phyloP scores from a whole-genome alignment of 1,140 invertebrate genomes.

The Lycorma delicatula region DNA sequence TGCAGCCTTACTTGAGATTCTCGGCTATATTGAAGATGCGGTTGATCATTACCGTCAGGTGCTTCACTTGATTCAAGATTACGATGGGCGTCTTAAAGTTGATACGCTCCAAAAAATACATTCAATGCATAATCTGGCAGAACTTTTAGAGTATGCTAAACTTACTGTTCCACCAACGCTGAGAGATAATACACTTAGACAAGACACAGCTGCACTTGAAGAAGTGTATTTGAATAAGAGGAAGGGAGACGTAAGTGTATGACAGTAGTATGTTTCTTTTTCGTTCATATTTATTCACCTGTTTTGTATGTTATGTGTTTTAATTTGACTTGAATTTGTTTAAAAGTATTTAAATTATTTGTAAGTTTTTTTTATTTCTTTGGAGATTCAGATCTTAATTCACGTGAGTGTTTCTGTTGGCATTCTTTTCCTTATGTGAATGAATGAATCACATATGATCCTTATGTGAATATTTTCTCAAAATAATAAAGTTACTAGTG shows the following conservation, averaged over 20 bases:
- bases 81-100: conserved; percentile 44
- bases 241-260: conserved; percentile 4
- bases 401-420: too few species aligned
- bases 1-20: conserved; percentile 54
- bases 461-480: too few species aligned
- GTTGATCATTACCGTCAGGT: conserved; percentile 53
- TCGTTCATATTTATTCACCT: too few species aligned
- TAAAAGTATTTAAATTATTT: too few species aligned
- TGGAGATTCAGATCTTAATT: too few species aligned
- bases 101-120: conserved; percentile 55
- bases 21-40: conserved; percentile 44
- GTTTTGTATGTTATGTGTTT: too few species aligned
- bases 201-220: conserved; percentile 46
- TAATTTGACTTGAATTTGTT: not conserved
- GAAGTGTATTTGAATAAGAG: conserved; percentile 50
- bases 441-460: too few species aligned
- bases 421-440: too few species aligned
- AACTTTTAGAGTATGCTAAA: conserved; percentile 39
- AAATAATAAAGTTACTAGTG: too few species aligned
- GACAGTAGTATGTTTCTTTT: too few species aligned
- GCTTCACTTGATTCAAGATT: conserved; percentile 44
- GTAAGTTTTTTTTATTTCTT: too few species aligned
- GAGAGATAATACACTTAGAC: conserved; percentile 41
- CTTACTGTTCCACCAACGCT: conserved; percentile 42
- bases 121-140: conserved; percentile 55